phyloP scores from a whole-genome alignment of 2,113 vertebrate species.

The Anoura caudifer region DNA sequence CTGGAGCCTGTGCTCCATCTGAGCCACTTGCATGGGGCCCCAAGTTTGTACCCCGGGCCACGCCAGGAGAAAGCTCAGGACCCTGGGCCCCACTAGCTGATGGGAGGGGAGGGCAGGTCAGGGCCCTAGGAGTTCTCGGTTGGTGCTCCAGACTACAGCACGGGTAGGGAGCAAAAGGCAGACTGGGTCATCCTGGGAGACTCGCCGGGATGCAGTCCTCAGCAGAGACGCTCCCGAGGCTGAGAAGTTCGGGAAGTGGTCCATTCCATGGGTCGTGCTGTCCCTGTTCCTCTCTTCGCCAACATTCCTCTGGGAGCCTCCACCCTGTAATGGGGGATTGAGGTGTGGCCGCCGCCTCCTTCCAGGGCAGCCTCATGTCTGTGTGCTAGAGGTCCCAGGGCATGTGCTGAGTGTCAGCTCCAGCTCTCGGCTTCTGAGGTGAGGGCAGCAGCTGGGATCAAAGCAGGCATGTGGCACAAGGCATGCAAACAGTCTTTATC shows the following conservation, averaged over 20 bases:
- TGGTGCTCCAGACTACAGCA: not conserved
- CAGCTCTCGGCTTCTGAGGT: not conserved
- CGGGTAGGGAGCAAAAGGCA: not conserved
- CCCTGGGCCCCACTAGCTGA: not conserved
- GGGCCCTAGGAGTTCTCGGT: not conserved
- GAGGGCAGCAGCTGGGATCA: not conserved
- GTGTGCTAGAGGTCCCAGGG: not conserved
- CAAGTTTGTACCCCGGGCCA: too few species aligned
- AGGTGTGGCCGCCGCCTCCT: not conserved
- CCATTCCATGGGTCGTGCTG: rapidly evolving
- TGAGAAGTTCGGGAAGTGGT: not conserved
- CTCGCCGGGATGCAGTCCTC: not conserved
- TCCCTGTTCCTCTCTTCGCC: not conserved
- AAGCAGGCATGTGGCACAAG: conserved; percentile 49
- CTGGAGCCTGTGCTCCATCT: not conserved
- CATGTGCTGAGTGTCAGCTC: not conserved
- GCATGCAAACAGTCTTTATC: conserved; percentile 72
- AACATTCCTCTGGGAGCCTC: rapidly evolving
- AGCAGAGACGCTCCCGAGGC: not conserved
- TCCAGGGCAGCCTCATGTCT: not conserved
- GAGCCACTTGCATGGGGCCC: not conserved
- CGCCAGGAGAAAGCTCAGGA: not conserved
- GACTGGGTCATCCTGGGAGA: not conserved
- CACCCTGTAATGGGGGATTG: not conserved
- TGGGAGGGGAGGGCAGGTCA: not conserved